phyloP scores from a whole-genome alignment of 2,113 vertebrate species.

The Paedocypris sp. region DNA sequence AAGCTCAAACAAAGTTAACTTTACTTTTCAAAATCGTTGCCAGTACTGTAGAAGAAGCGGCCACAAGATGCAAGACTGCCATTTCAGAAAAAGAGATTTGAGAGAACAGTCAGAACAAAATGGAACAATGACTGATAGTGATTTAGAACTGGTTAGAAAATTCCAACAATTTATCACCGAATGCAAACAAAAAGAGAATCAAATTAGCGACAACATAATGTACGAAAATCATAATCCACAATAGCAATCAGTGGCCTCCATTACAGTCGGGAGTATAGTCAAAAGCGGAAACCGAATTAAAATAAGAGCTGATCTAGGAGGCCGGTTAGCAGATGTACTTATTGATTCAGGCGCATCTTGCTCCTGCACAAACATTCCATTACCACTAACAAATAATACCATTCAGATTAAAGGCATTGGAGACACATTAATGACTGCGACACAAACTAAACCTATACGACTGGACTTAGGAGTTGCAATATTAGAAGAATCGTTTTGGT shows the following conservation, averaged over 20 bases:
- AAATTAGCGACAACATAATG: fast-evolving
- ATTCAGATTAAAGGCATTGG: background rate
- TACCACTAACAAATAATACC: background rate
- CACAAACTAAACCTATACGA: background rate
- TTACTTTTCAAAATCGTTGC: background rate
- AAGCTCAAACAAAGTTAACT: fast-evolving
- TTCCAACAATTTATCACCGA: too few species aligned
- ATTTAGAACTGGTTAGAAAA: too few species aligned
- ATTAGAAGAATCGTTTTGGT: background rate
- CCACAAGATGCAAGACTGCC: background rate
- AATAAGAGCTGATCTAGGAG: background rate
- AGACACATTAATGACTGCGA: background rate
- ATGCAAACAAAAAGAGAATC: background rate
- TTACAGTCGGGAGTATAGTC: background rate
- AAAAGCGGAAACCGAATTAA: background rate
- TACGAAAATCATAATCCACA: background rate
- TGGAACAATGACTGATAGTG: too few species aligned
- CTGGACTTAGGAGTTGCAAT: background rate
- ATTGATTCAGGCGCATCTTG: background rate
- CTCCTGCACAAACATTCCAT: background rate
- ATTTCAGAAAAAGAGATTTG: background rate
- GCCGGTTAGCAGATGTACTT: background rate
- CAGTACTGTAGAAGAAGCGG: background rate
- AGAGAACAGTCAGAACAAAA: background rate
- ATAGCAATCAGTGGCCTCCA: background rate